Conservation (phyloP, 92 coral and sea anemone species). For the Epizoanthus stellaris region DNA sequence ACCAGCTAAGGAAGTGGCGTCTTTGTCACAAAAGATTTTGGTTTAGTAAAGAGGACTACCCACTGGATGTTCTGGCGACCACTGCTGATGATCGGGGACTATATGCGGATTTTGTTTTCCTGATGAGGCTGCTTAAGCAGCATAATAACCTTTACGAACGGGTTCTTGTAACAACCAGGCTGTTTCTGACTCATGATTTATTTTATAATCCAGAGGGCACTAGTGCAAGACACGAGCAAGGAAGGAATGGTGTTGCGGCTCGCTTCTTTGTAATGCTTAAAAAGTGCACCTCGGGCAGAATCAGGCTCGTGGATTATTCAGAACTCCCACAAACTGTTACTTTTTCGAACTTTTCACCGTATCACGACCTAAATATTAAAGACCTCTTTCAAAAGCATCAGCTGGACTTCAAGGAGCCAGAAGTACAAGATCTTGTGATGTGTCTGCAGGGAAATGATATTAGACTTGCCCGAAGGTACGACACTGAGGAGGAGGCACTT, state of each 20-base stretch:
- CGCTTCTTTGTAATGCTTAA: neutral
- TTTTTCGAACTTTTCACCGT: no score
- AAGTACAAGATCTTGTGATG: neutral
- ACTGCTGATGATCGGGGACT: no score
- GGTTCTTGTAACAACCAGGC: neutral
- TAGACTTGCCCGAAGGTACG: neutral
- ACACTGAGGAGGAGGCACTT: no score
- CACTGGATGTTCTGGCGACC: no score
- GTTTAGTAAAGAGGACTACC: no score
- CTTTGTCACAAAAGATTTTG: no score
- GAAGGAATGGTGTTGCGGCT: neutral
- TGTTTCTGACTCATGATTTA: neutral
- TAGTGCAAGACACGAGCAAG: neutral
- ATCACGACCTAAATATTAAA: neutral
- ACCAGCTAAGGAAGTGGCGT: no score
- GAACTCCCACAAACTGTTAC: no score
- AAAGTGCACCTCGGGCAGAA: neutral
- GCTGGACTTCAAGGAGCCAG: neutral
- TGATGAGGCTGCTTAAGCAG: neutral
- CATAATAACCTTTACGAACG: neutral
- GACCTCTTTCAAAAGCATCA: neutral
- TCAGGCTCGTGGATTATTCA: neutral
- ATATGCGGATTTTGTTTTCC: no score
- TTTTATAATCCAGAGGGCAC: neutral
- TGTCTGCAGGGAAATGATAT: neutral